A percentile compares a stretch with the other conserved stretches of the same genome.
Conservation (phyloP, 2,888 invertebrate species). For the Glaucopsyche alexis region DNA sequence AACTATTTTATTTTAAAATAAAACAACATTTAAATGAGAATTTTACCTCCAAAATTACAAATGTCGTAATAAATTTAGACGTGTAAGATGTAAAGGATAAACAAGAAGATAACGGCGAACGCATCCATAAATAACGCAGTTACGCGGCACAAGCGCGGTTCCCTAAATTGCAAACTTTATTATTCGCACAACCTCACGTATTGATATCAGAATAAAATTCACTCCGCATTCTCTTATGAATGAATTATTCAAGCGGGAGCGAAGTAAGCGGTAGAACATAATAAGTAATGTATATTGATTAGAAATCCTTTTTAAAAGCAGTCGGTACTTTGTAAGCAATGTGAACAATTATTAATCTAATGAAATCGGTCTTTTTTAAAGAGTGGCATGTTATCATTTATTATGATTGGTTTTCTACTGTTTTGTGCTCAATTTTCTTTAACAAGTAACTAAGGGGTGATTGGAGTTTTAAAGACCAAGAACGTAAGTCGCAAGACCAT, state of each 20-base stretch:
- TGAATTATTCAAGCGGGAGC: constrained; percentile 1
- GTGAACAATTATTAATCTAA: not conserved
- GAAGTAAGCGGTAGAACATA: constrained; percentile 9
- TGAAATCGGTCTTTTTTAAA: not conserved
- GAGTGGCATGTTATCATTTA: not conserved
- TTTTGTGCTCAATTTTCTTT: too few species aligned
- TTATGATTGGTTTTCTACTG: not conserved
- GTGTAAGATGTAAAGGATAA: constrained; percentile 3
- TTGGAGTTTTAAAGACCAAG: too few species aligned
- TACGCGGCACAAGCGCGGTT: constrained; percentile 3
- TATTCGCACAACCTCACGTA: not conserved
- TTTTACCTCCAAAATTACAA: not conserved
- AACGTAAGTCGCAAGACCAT: too few species aligned
- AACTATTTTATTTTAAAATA: too few species aligned
- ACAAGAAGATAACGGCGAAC: not conserved
- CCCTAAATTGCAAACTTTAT: constrained; percentile 21
- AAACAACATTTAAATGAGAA: not conserved
- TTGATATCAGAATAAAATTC: constrained; percentile 21
- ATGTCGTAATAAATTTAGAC: not conserved
- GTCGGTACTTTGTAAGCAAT: not conserved
- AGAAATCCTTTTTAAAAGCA: not conserved
- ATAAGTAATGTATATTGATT: constrained; percentile 1
- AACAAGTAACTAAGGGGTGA: too few species aligned
- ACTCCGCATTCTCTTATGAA: constrained; percentile 5
- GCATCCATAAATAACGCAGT: constrained; percentile 1